Percentiles rank a stretch among this genome's conserved stretches.
These are phyloP conservation scores for Brachypteracias leptosomus DNA, from an alignment of 2,113 vertebrate genomes.

Conservation along the genomic window DNA sequence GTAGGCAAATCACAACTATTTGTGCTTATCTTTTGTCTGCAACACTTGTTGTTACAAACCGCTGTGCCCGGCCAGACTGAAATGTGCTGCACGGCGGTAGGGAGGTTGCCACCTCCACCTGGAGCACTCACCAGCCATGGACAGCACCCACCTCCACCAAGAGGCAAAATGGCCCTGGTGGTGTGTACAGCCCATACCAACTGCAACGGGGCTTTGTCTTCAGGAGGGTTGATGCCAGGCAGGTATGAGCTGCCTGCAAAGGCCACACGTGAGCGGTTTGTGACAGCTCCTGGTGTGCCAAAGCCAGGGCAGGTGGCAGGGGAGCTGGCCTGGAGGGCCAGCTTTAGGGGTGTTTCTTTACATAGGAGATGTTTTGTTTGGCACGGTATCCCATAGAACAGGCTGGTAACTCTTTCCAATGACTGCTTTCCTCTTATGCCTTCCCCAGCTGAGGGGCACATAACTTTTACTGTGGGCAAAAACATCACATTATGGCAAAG, in stretches of 20 bases:
- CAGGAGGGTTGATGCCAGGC: background rate
- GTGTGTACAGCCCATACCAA: rapidly evolving
- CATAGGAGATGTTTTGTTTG: background rate
- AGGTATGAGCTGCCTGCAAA: background rate
- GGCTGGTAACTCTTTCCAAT: background rate
- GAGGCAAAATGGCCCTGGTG: rapidly evolving
- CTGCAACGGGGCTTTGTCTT: rapidly evolving
- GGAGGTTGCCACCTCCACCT: background rate
- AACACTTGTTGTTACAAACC: background rate
- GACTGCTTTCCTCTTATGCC: background rate
- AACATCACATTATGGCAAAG: rapidly evolving
- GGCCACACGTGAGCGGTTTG: background rate
- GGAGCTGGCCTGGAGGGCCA: background rate
- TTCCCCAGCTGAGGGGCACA: background rate
- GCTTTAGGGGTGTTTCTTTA: background rate
- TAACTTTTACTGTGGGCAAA: background rate
- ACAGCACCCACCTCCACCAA: background rate
- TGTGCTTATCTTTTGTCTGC: background rate
- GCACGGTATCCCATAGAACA: background rate
- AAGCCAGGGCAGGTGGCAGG: background rate
- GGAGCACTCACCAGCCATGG: rapidly evolving
- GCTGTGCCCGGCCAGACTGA: background rate
- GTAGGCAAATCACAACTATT: background rate
- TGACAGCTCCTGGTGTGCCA: background rate
- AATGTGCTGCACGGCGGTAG: rapidly evolving